Percentiles rank a stretch among this genome's conserved stretches.
Conservation (phyloP, 1,140 invertebrate genomes). For the Macrostomum lignano region DNA sequence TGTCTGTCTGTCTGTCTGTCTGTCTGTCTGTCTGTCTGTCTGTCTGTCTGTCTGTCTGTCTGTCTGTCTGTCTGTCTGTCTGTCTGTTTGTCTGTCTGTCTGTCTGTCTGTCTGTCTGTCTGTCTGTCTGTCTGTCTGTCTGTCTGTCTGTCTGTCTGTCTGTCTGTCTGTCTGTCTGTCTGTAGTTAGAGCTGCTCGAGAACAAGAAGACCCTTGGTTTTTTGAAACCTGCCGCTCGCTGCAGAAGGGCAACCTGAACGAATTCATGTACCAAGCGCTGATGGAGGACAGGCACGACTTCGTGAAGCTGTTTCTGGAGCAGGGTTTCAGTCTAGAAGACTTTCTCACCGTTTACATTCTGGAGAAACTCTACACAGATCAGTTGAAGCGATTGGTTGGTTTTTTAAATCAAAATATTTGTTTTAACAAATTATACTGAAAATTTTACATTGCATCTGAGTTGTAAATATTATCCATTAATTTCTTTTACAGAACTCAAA, state of each 20-base stretch:
- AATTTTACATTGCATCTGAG: too few species aligned
- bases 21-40: too few species aligned
- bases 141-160: conserved; percentile 9
- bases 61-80: too few species aligned
- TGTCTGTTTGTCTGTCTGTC: too few species aligned
- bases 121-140: conserved; percentile 8
- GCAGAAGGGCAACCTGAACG: conserved; percentile 35
- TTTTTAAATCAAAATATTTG: too few species aligned
- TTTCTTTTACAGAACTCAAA: conserved; percentile 1
- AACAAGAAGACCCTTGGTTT: too few species aligned
- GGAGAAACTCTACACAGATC: conserved; percentile 50
- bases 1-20: conserved; percentile 3
- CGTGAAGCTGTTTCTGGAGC: conserved; percentile 66
- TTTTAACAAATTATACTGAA: too few species aligned
- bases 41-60: too few species aligned
- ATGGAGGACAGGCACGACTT: conserved; percentile 78
- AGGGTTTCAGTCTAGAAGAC: conserved; percentile 78
- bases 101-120: conserved; percentile 4
- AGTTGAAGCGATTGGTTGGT: not conserved
- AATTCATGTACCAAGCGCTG: conserved; percentile 79
- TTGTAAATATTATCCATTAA: too few species aligned
- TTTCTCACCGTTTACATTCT: conserved; percentile 66
- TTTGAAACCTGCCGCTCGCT: too few species aligned
- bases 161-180: conserved; percentile 8
- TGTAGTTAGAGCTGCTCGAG: too few species aligned